Base-by-base conservation (phyloP, 1,140 invertebrate genomes). In the Pseudomyrmex flavicornis region DNA sequence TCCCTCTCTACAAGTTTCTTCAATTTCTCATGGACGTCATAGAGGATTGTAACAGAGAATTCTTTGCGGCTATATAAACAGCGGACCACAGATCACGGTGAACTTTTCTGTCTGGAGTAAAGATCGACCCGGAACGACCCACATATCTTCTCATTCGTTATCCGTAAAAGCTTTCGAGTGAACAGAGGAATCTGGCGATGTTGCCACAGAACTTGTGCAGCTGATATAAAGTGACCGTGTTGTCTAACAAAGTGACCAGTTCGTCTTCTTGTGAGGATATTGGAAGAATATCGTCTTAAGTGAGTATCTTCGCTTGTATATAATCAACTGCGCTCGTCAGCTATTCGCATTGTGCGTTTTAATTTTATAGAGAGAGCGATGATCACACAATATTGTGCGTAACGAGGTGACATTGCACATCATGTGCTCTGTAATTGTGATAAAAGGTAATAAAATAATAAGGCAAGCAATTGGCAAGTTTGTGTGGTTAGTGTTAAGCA, bases 41-140 rank as follows among this genome's bases (percentile, higher is more conserved):
- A 5, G 35, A 35, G 9, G 8, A 20, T 10, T 76, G 2, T 2
- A 35, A 35, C 50, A 13, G 63, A 46, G 13, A 20, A 58, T 58
- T 69, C 69, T 52, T 58, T 26, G 13, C 5, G 52, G 15, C 65
- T 79, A 69, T 79, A 79, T 70, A 79, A 70, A 8, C 22, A 80
- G 12, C 54, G 44, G 52, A 3, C 68, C 44, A 26, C 4, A 59
- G 26, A n/a, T 17, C 54, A 9, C 9, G 68, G 74, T 87, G 70
- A 77, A 68, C 50, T 74, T 50, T 59, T 35, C 58, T 44, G 44
- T 74, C 52, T 56, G 56, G 73, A 52, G 15, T 83, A 70, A 77
- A 73, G 70, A 46, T 74, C 61, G 85, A 88, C 68, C 85, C 74
- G 68, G 50, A 77, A 87, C 75, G 85, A 87, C 86, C 75, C 50